Evolutionary conservation across 2,797 vertebrate genomes (phyloP).

Genomic region (Numenius phaeopus): DNA sequence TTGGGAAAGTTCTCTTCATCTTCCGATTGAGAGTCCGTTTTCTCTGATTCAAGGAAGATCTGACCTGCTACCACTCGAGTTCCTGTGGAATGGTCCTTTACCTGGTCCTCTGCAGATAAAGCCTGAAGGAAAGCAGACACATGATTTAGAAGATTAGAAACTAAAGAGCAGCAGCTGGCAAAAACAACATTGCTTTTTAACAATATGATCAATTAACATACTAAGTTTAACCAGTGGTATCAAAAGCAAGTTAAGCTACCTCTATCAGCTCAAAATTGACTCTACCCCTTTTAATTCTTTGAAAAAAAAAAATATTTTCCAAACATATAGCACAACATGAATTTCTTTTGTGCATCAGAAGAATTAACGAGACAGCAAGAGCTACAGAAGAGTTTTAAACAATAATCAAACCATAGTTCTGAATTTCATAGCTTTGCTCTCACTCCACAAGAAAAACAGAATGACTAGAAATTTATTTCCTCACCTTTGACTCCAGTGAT

Average conservation of each 20-base stretch:
- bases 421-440: not conserved
- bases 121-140: constrained; percentile 58
- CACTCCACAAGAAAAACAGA: not conserved
- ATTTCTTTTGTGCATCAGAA: not conserved
- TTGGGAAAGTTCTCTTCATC: constrained; percentile 70
- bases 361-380: not conserved
- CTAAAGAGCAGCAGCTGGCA: not conserved
- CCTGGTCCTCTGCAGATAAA: constrained; percentile 80
- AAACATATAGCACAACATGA: not conserved
- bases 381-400: not conserved
- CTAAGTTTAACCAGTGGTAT: not conserved
- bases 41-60: constrained; percentile 80
- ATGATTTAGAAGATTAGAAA: not conserved
- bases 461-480: constrained; percentile 16
- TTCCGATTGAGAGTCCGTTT: constrained; percentile 58
- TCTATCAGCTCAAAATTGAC: not conserved
- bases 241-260: not conserved
- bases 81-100: constrained; percentile 82
- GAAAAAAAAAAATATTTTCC: not conserved
- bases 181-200: not conserved
- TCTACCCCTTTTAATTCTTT: not conserved
- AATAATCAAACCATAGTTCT: not conserved
- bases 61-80: constrained; percentile 82
- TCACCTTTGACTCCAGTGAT: constrained; percentile 82
- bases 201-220: not conserved